Evolutionary conservation across 1,140 invertebrate genomes (phyloP).

Genomic region (Drosophila seguyi): DNA sequence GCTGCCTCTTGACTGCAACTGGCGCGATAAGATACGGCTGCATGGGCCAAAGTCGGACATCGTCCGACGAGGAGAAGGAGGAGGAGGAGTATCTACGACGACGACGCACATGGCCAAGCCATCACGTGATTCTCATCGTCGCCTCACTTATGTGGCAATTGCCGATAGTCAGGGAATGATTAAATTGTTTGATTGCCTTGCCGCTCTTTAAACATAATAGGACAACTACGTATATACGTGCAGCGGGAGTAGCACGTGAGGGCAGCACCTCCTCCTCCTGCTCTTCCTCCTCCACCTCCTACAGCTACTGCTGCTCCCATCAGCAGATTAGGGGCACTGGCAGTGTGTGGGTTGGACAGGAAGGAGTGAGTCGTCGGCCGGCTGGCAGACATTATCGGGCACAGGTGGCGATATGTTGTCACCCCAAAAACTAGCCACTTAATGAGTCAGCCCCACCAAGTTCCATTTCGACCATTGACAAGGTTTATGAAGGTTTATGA

Average conservation of each 20-base stretch:
- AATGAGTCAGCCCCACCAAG: slow-evolving; percentile 9
- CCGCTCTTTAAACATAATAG: slow-evolving; percentile 61
- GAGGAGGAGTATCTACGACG: neutral
- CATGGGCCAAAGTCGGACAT: slow-evolving; percentile 46
- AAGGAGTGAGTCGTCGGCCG: slow-evolving; percentile 8
- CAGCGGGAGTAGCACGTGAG: slow-evolving; percentile 11
- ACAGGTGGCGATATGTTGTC: slow-evolving; percentile 13
- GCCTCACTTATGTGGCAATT: slow-evolving; percentile 71
- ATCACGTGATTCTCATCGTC: slow-evolving; percentile 70
- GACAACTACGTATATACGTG: slow-evolving; percentile 10
- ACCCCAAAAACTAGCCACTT: slow-evolving; percentile 5
- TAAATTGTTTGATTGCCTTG: slow-evolving; percentile 70
- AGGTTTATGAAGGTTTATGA: neutral
- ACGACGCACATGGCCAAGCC: slow-evolving; percentile 34
- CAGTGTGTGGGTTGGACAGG: neutral
- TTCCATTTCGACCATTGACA: neutral
- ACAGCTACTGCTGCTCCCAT: neutral
- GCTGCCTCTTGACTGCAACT: slow-evolving; percentile 19
- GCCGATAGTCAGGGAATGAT: slow-evolving; percentile 59
- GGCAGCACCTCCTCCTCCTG: neutral
- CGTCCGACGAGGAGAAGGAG: slow-evolving; percentile 1
- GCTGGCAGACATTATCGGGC: slow-evolving; percentile 6
- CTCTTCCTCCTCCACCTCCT: too few relatives aligned
- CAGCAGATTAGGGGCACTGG: slow-evolving; percentile 23
- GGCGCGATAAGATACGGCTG: slow-evolving; percentile 41